Percentiles rank a stretch among this genome's conserved stretches.
These are phyloP conservation scores for Apogon hyalosoma DNA, from an alignment of 2,797 vertebrate species.

Conservation along the genomic window DNA sequence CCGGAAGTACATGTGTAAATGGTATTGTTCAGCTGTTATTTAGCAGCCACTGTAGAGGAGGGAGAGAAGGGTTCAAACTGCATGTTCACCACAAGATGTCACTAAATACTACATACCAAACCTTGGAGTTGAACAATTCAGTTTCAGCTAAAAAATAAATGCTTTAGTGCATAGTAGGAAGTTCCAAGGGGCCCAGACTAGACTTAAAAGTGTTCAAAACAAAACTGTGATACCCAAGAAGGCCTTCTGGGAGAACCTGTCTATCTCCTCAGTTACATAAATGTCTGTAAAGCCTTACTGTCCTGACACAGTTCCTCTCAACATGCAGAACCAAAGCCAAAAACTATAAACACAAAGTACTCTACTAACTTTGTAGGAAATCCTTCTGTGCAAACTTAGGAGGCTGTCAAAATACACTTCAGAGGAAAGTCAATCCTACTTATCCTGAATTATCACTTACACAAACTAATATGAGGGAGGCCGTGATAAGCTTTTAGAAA, in stretches of 20 bases:
- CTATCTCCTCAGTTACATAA: slow-evolving; percentile 43
- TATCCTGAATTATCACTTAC: slow-evolving; percentile 70
- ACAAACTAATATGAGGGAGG: slow-evolving; percentile 55
- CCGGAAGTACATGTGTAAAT: too few relatives aligned
- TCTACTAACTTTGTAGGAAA: slow-evolving; percentile 62
- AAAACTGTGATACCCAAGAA: slow-evolving; percentile 44
- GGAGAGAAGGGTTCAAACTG: too few relatives aligned
- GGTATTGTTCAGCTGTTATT: too few relatives aligned
- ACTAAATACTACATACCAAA: neutral
- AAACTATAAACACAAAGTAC: slow-evolving; percentile 60
- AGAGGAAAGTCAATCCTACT: slow-evolving; percentile 68
- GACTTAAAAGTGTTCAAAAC: slow-evolving; percentile 20
- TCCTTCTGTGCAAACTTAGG: slow-evolving; percentile 52
- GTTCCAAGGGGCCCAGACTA: neutral
- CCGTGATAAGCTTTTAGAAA: slow-evolving; percentile 45
- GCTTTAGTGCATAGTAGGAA: neutral
- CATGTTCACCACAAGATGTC: too few relatives aligned
- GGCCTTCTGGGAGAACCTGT: slow-evolving; percentile 33
- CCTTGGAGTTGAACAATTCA: neutral
- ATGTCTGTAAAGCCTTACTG: slow-evolving; percentile 47
- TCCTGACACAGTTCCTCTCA: slow-evolving; percentile 52
- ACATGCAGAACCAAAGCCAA: slow-evolving; percentile 59
- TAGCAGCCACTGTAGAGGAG: too few relatives aligned
- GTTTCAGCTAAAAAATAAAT: slow-evolving; percentile 2
- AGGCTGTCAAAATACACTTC: slow-evolving; percentile 75